Percentiles rank a stretch among this genome's conserved stretches.
phyloP scores from a whole-genome alignment of 1,140 invertebrate species.

The Hyphantria cunea region DNA sequence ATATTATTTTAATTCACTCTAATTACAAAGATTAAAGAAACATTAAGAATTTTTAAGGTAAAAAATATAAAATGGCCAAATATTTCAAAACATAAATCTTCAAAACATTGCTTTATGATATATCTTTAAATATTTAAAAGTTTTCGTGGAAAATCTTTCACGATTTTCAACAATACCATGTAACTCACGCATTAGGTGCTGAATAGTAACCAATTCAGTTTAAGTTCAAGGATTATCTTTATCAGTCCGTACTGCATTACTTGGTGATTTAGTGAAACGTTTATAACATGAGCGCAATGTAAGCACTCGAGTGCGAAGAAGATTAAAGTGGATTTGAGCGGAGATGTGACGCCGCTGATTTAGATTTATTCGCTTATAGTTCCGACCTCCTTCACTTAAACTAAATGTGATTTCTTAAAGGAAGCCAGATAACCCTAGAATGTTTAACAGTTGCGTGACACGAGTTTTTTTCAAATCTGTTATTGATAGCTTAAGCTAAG shows the following conservation, averaged over 20 bases:
- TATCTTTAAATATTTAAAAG: background rate
- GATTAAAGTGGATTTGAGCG: slow-evolving; percentile 52
- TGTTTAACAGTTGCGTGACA: too few species aligned
- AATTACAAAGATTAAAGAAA: too few species aligned
- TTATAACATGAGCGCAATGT: slow-evolving; percentile 21
- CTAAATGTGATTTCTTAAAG: slow-evolving; percentile 60
- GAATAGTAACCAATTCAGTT: background rate
- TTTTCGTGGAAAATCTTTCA: background rate
- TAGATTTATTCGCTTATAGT: slow-evolving; percentile 59
- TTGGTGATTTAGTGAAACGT: slow-evolving; percentile 3
- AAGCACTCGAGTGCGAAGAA: slow-evolving; percentile 37
- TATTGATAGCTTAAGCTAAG: too few species aligned
- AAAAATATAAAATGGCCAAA: too few species aligned
- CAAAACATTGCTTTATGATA: too few species aligned
- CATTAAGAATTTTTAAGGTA: too few species aligned
- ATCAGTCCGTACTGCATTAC: slow-evolving; percentile 11
- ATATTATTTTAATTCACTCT: too few species aligned
- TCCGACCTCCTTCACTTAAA: slow-evolving; percentile 46
- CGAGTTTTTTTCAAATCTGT: too few species aligned
- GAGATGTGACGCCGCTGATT: slow-evolving; percentile 48
- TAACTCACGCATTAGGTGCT: background rate
- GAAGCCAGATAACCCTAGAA: slow-evolving; percentile 16
- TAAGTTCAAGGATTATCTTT: background rate
- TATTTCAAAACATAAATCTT: too few species aligned
- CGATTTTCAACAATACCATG: background rate